These are phyloP conservation scores for human (Homo sapiens) DNA, from an alignment of 2,113 vertebrate genomes.

Conservation along the genomic window DNA sequence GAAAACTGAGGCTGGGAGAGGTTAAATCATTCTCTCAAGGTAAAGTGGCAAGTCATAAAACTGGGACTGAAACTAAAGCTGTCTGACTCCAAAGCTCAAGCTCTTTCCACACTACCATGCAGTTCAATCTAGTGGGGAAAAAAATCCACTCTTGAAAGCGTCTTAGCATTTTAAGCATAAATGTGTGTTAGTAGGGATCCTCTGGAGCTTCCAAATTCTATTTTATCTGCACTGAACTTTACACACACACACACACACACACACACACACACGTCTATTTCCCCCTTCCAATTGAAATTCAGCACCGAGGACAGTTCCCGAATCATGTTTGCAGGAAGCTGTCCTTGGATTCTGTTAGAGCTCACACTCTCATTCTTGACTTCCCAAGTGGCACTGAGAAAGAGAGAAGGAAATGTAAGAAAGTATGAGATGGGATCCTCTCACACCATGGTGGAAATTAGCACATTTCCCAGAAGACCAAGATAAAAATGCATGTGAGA, in stretches of 20 bases:
- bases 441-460: conserved; percentile 71
- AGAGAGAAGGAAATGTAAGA: conserved; percentile 44
- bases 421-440: conserved; percentile 53
- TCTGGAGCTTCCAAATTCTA: conserved; percentile 2
- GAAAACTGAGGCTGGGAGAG: conserved; percentile 4
- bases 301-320: conserved; percentile 67
- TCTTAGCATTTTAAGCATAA: conserved; percentile 36
- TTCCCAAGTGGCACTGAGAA: conserved; percentile 43
- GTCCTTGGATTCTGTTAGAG: conserved; percentile 60
- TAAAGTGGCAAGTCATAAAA: conserved; percentile 43
- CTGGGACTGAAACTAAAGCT: background rate
- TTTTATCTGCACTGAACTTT: background rate
- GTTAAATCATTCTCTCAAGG: conserved; percentile 37
- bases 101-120: background rate
- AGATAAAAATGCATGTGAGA: conserved; percentile 77
- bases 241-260: background rate
- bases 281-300: conserved; percentile 23
- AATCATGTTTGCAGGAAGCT: conserved; percentile 37
- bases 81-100: background rate
- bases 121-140: background rate
- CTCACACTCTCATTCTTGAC: conserved; percentile 47
- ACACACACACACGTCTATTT: background rate
- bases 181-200: conserved; percentile 5
- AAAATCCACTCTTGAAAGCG: conserved; percentile 10
- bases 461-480: conserved; percentile 71